phyloP scores from a whole-genome alignment of 2,113 vertebrate species.

The Sigmodon hispidus region DNA sequence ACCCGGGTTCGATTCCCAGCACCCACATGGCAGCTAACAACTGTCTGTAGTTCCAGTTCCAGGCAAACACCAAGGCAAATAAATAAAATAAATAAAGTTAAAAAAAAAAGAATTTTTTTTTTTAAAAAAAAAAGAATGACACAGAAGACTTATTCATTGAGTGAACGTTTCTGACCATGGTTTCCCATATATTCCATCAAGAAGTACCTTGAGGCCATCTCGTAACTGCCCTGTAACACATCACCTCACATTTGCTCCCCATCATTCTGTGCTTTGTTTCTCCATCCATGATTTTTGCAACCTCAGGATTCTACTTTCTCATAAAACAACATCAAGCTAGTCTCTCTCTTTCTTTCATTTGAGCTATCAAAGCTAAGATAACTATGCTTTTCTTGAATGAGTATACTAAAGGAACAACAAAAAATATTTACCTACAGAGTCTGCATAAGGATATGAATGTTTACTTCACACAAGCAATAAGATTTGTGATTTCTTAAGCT shows the following conservation, averaged over 20 bases:
- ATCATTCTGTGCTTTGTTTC: background rate
- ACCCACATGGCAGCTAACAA: too few relatives aligned
- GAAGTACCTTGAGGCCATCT: background rate
- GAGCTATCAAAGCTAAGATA: background rate
- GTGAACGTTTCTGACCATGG: background rate
- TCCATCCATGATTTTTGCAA: background rate
- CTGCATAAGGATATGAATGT: background rate
- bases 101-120: too few relatives aligned
- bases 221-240: background rate
- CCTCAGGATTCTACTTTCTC: background rate
- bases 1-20: too few relatives aligned
- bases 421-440: background rate
- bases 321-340: background rate
- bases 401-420: background rate
- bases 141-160: background rate
- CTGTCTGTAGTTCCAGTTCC: too few relatives aligned
- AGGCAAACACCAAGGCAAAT: too few relatives aligned
- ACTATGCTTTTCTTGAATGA: background rate
- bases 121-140: too few relatives aligned
- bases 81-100: too few relatives aligned
- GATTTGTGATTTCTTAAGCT: background rate
- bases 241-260: background rate
- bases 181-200: background rate
- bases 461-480: slow-evolving; percentile 19
- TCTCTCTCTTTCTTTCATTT: background rate